phyloP scores from a whole-genome alignment of 37 sponge, comb jelly and placozoan genomes.

The Tethya wilhelma region DNA sequence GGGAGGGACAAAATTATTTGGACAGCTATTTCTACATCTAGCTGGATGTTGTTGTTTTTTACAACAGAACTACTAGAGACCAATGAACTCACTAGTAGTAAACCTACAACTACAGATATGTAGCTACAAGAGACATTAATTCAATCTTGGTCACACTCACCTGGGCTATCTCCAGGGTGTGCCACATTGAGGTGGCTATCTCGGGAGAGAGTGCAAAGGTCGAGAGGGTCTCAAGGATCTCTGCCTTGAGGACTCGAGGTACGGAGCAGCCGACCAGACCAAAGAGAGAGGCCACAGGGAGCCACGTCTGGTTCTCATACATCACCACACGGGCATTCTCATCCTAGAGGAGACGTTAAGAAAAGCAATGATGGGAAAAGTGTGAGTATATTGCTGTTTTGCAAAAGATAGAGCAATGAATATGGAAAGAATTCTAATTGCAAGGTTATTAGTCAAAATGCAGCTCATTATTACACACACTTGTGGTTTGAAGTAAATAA shows the following conservation, averaged over 20 bases:
- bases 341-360: too few relatives aligned
- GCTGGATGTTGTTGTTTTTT: neutral
- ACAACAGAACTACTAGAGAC: neutral
- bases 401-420: too few relatives aligned
- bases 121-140: neutral
- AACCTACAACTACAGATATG: neutral
- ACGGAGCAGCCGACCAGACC: constrained; percentile 90
- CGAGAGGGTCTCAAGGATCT: constrained; percentile 79
- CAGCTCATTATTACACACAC: too few relatives aligned
- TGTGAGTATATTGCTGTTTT: too few relatives aligned
- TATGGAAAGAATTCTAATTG: too few relatives aligned
- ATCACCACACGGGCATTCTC: constrained; percentile 84
- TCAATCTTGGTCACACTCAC: constrained; percentile 1
- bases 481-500: too few relatives aligned
- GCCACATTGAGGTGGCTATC: constrained; percentile 84
- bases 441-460: neutral
- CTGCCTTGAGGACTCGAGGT: constrained; percentile 85
- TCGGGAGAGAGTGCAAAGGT: constrained; percentile 86
- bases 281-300: constrained; percentile 80
- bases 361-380: too few relatives aligned
- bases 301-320: constrained; percentile 85
- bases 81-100: neutral
- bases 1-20: neutral
- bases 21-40: too few relatives aligned
- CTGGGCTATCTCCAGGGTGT: constrained; percentile 73